Evolutionary conservation across 1,140 invertebrate genomes (phyloP).

Genomic region (Meloidogyne exigua): DNA sequence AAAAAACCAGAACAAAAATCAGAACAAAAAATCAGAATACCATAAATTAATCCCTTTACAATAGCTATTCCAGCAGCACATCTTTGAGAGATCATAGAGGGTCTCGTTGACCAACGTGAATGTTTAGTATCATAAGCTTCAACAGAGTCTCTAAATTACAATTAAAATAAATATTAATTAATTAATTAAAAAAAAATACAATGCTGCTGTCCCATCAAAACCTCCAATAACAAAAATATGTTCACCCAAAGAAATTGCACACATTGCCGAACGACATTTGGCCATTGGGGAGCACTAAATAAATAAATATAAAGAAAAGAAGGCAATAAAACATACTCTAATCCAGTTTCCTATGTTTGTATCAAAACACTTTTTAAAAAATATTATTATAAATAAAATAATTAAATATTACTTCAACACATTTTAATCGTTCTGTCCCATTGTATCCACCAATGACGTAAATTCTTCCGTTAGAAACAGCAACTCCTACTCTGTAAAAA

Average conservation of each 20-base stretch:
- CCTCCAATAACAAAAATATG: conserved; percentile 46
- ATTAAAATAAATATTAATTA: background rate
- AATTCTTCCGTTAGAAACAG: conserved; percentile 73
- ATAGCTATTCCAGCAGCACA: conserved; percentile 45
- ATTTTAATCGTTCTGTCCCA: conserved; percentile 77
- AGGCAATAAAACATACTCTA: conserved; percentile 68
- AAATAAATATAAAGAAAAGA: background rate
- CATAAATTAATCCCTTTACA: conserved; percentile 40
- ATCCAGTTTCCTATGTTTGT: conserved; percentile 75
- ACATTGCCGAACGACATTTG: conserved; percentile 43
- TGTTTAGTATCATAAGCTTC: conserved; percentile 63
- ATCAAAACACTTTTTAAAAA: conserved; percentile 74
- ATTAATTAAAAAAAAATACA: conserved; percentile 34
- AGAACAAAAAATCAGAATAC: conserved; percentile 14
- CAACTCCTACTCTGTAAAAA: conserved; percentile 75
- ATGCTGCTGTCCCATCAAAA: conserved; percentile 65
- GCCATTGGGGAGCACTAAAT: conserved; percentile 27
- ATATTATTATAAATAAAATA: background rate
- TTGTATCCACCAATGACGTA: conserved; percentile 74
- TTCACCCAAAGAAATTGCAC: conserved; percentile 33
- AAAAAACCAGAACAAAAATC: background rate
- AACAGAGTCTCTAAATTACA: conserved; percentile 47
- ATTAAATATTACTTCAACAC: conserved; percentile 72
- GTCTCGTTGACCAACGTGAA: conserved; percentile 55
- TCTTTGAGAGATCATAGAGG: conserved; percentile 32